phyloP scores from a whole-genome alignment of 2,797 vertebrate genomes.

The Hoplostethus atlanticus region DNA sequence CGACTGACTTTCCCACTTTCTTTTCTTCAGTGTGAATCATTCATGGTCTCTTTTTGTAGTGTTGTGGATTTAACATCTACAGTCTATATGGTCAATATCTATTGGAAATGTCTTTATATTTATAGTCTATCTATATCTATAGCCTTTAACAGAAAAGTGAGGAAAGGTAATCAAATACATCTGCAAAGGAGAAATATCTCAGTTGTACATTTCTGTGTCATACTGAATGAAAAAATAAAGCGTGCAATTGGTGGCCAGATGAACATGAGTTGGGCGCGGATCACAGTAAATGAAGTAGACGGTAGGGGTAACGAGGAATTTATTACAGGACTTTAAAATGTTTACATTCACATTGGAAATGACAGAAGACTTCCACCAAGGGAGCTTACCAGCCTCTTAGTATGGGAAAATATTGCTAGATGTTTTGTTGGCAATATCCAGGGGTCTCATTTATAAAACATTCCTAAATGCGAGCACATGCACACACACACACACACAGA shows the following conservation, averaged over 20 bases:
- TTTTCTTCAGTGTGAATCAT: too few relatives aligned
- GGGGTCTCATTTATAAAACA: slow-evolving; percentile 26
- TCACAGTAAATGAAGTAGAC: neutral
- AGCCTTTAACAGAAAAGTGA: neutral
- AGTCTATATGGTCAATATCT: too few relatives aligned
- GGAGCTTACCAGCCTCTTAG: neutral
- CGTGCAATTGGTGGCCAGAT: neutral
- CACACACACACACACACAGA: neutral
- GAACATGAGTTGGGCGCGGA: neutral
- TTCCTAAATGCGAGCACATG: neutral
- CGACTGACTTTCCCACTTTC: too few relatives aligned
- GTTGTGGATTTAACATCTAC: too few relatives aligned
- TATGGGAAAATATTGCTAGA: slow-evolving; percentile 16
- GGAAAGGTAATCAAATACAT: too few relatives aligned
- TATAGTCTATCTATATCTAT: neutral
- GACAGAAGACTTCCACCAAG: neutral
- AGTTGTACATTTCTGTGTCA: neutral
- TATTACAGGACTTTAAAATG: neutral
- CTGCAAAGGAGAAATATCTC: neutral
- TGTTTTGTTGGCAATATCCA: slow-evolving; percentile 8
- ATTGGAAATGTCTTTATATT: too few relatives aligned
- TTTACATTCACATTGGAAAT: neutral
- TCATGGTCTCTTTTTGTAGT: too few relatives aligned
- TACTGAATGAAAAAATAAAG: neutral
- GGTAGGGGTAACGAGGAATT: neutral